Evolutionary conservation across 2,888 invertebrate species (phyloP), one percentile per base, ranked within the genome.

Genomic region (Desoria tigrina): DNA sequence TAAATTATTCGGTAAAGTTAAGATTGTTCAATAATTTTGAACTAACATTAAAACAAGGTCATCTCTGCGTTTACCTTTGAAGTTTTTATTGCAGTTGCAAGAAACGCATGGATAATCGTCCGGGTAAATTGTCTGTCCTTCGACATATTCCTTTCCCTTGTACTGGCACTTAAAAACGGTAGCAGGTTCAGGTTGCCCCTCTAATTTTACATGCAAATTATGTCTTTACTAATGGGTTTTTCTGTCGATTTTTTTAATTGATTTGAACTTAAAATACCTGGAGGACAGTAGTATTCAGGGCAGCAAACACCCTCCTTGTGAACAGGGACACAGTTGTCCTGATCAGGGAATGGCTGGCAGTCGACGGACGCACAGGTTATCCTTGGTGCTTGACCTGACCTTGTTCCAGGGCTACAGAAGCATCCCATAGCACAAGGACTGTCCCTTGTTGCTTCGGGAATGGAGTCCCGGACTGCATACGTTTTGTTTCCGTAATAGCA

Each of bases 21-120:
- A 50, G 39, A 28, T 4, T 60, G 32, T 23, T 2, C 26, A n/a
- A 42, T n/a, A n/a, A n/a, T n/a, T n/a, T n/a, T n/a, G n/a, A n/a
- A n/a, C n/a, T n/a, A n/a, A n/a, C n/a, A n/a, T n/a, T n/a, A n/a
- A n/a, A n/a, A n/a, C n/a, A n/a, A n/a, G n/a, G n/a, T n/a, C n/a
- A n/a, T n/a, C n/a, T n/a, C n/a, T n/a, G n/a, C n/a, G n/a, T n/a
- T n/a, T 50, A 73, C 73, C 73, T 23, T 65, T 69, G 58, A 69
- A 73, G 28, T 69, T 73, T 49, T 69, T 64, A 45, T 57, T 68
- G 42, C 73, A 73, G 28, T 65, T 63, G 37, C 73, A 73, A 7
- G 69, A 66, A 23, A 71, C 62, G 50, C 71, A 73, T 26, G 73
- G 71, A 54, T 68, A 71, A 21, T 73, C 66, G 28, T 71, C 68